Evolutionary conservation across 2,888 invertebrate genomes (phyloP).

Genomic region (Pasiphila rectangulata): DNA sequence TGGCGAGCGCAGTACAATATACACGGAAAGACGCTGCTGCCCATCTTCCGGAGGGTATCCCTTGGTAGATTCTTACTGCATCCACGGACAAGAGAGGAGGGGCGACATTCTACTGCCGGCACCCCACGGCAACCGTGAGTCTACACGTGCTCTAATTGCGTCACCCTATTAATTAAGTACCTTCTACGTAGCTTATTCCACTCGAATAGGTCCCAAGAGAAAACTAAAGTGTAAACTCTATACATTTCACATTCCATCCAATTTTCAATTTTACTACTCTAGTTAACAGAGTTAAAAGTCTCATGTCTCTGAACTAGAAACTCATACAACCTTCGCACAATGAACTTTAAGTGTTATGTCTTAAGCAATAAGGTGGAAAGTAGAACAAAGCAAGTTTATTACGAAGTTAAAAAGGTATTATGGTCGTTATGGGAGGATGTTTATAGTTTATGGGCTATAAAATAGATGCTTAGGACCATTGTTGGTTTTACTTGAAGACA

Average conservation of each 20-base stretch:
- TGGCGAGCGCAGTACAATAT: too few relatives aligned
- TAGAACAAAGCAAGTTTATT: conserved; percentile 5
- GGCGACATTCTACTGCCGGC: too few relatives aligned
- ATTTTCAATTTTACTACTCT: neutral
- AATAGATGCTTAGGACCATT: conserved; percentile 17
- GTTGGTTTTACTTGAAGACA: conserved; percentile 23
- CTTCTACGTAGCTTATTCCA: conserved; percentile 1
- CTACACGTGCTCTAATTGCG: conserved; percentile 1
- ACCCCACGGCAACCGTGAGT: too few relatives aligned
- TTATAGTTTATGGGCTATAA: conserved; percentile 29
- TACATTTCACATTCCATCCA: neutral
- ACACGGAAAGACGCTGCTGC: too few relatives aligned
- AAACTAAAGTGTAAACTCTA: neutral
- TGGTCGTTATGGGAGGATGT: conserved; percentile 19
- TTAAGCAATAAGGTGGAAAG: conserved; percentile 3
- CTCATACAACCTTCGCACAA: conserved; percentile 3
- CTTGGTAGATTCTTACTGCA: too few relatives aligned
- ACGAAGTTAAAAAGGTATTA: conserved; percentile 20
- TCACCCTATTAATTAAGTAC: conserved; percentile 6
- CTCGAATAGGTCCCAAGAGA: conserved; percentile 10
- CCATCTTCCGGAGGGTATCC: too few relatives aligned
- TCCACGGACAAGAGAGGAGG: too few relatives aligned
- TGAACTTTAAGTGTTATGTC: conserved; percentile 7
- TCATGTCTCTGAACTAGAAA: neutral
- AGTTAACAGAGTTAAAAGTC: neutral